Base-by-base conservation (phyloP, 2,888 invertebrate species). In the Tipula helvola region DNA sequence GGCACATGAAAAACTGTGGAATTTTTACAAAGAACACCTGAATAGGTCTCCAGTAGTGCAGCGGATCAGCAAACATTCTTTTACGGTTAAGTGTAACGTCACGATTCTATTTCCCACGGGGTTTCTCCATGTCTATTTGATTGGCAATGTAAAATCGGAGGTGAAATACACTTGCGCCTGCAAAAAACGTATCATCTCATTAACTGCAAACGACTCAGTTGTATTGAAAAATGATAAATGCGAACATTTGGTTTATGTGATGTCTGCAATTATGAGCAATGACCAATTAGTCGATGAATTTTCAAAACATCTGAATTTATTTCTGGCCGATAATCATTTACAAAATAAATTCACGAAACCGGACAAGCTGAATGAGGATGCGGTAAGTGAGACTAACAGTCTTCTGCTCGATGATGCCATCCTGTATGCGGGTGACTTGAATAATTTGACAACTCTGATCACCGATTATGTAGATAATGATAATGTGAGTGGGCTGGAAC, bases 151-250 rank as follows among this genome's bases (percentile, higher is more conserved):
- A 8, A 47, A 10, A 13, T 47, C 8, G 10, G 86, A 87, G 2
- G 2, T 85, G 4, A 86, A 42, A 12, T 90, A 89, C 88, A 89
- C 89, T 0, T 91, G 91, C 88, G 89, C 91, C 5, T 91, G 91
- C 84, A 90, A 90, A 86, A 91, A 90, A 83, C 88, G 91, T 0
- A 90, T 90, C 87, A 90, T 91, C 7, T 89, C 90, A 8, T 89
- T 91, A n/a, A 90, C 90, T 71, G 89, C 87, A 39, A 87, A 88
- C 36, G 87, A 88, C 83, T 87, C 91, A 0, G 89, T 91, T 4
- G 89, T 90, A 1, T 89, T 91, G 89, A 90, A 90, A 88, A 90
- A 91, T 52, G 90, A 91, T 87, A 89, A 90, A n/a, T 91, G 91
- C 88, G 91, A 91, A 87, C 91, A 91, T 88, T 87, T 91, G 87